Evolutionary conservation across 2,797 vertebrate genomes (phyloP).

Genomic region (Notolepis coatsorum): DNA sequence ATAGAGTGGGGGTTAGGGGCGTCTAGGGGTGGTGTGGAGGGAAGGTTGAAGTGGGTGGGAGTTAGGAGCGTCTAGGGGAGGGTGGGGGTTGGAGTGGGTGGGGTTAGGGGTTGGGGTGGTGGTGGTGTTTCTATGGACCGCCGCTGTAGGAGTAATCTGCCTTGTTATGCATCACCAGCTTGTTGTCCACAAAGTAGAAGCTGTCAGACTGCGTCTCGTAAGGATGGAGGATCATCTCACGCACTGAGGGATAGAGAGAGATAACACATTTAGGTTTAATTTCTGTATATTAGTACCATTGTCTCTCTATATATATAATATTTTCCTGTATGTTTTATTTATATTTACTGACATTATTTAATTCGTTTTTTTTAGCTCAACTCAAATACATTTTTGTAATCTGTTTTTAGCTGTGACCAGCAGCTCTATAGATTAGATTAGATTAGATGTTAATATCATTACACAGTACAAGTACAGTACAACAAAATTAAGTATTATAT

Average conservation of each 20-base stretch:
- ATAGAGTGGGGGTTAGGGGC: constrained; percentile 44
- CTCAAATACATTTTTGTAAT: no score
- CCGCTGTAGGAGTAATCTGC: constrained; percentile 99
- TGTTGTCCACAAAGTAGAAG: constrained; percentile 99
- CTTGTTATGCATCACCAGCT: constrained; percentile 99
- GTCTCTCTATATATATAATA: no score
- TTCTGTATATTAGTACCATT: no score
- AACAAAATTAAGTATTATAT: no score
- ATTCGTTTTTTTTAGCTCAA: no score
- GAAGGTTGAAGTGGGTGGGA: constrained; percentile 44
- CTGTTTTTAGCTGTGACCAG: no score
- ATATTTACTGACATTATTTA: no score
- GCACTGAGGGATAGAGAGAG: constrained; percentile 88
- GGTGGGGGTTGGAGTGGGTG: constrained; percentile 6
- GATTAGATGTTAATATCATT: no score
- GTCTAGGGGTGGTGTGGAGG: constrained; percentile 42
- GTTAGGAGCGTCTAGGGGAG: constrained; percentile 51
- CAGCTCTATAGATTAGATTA: no score
- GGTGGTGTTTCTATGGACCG: constrained; percentile 79
- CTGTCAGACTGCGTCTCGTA: constrained; percentile 99
- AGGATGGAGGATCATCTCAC: constrained; percentile 94
- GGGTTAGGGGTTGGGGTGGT: background rate
- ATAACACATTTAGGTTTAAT: no score
- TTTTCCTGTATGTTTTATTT: no score
- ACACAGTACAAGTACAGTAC: no score